Conservation (phyloP, 2,888 invertebrate genomes). For the Hetaerina titia region DNA sequence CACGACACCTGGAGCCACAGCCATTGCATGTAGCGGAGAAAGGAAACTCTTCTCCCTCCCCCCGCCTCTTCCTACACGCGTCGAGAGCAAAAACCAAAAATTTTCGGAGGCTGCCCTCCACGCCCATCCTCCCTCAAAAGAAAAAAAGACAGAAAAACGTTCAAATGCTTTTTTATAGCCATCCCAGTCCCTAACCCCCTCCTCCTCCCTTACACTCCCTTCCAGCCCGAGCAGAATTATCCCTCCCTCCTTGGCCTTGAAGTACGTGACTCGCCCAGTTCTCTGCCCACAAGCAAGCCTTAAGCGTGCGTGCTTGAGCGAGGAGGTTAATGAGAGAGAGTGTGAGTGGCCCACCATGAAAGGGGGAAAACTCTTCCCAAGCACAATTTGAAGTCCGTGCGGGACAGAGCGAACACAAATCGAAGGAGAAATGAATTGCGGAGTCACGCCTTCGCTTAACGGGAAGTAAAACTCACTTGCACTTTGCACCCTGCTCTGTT, state of each 20-base stretch:
- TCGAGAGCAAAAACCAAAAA: not conserved
- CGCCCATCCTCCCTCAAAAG: not conserved
- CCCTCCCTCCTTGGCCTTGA: slow-evolving; percentile 30
- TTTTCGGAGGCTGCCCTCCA: not conserved
- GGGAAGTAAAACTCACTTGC: too few relatives aligned
- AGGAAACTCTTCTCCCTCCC: not conserved
- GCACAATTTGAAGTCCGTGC: too few relatives aligned
- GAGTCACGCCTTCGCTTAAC: too few relatives aligned
- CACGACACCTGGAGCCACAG: too few relatives aligned
- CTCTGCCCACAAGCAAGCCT: not conserved
- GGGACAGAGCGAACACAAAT: too few relatives aligned
- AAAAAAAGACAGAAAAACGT: not conserved
- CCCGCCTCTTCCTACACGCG: not conserved
- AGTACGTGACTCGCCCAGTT: slow-evolving; percentile 44
- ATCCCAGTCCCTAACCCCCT: not conserved
- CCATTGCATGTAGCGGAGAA: not conserved
- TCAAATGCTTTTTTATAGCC: not conserved
- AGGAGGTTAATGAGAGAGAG: too few relatives aligned
- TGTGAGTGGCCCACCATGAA: too few relatives aligned
- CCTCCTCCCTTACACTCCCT: not conserved
- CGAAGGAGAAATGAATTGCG: too few relatives aligned
- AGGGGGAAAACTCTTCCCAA: too few relatives aligned
- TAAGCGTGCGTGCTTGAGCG: not conserved
- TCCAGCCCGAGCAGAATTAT: not conserved
- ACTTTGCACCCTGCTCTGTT: too few relatives aligned